These are phyloP conservation scores for Polydesmus complanatus DNA, from an alignment of 2,888 invertebrate species.

Conservation along the genomic window DNA sequence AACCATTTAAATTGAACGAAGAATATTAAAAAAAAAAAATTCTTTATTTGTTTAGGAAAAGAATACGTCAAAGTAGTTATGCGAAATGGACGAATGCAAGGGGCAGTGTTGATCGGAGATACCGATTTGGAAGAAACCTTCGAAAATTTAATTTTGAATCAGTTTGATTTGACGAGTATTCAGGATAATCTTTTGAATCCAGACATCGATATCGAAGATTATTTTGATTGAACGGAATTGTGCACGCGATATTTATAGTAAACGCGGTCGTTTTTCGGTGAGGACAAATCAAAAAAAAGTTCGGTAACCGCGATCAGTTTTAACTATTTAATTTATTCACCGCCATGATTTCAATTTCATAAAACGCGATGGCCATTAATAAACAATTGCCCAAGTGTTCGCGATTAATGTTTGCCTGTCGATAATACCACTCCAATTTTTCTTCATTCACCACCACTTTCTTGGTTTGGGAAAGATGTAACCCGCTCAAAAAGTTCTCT, in stretches of 20 bases:
- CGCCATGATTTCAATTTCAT: background rate
- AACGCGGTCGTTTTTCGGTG: no score
- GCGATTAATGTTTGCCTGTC: background rate
- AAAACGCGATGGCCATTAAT: background rate
- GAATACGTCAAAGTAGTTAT: constrained; percentile 69
- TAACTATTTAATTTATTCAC: background rate
- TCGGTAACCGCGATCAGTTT: no score
- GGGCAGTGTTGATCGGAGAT: constrained; percentile 90
- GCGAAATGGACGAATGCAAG: constrained; percentile 68
- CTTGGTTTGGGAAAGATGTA: background rate
- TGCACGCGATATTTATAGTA: no score
- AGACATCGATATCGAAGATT: constrained; percentile 94
- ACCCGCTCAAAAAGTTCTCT: background rate
- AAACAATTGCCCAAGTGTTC: background rate
- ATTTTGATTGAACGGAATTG: constrained; percentile 78
- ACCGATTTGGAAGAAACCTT: constrained; percentile 95
- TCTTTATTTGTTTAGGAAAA: constrained; percentile 22
- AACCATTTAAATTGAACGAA: background rate
- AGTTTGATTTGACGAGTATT: constrained; percentile 70
- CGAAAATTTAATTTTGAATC: constrained; percentile 92
- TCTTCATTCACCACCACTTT: background rate
- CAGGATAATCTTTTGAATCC: constrained; percentile 90
- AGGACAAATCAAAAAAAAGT: no score
- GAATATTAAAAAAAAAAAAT: background rate
- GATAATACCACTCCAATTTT: background rate